phyloP scores from a whole-genome alignment of 1,140 invertebrate genomes.

The Hetaerina americana region DNA sequence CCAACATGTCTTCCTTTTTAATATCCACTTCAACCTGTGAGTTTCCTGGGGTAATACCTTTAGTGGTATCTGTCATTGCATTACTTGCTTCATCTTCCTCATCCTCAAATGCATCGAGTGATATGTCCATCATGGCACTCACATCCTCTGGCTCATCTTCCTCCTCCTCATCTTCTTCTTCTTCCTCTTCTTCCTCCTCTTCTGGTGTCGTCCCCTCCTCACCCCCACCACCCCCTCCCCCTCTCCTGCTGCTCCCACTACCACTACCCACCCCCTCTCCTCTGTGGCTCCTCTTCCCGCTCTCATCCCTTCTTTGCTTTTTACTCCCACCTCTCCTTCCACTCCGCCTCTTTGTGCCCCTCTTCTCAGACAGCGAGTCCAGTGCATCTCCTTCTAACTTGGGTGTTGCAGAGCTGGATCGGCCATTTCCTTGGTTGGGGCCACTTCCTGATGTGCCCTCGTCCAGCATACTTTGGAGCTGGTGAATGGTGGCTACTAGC shows the following conservation, averaged over 20 bases:
- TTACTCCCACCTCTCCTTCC: conserved; percentile 15
- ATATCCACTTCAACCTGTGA: too few species aligned
- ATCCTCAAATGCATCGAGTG: conserved; percentile 37
- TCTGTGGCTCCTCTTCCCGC: not conserved
- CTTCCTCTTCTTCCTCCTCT: not conserved
- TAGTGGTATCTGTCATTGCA: too few species aligned
- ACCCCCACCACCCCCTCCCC: not conserved
- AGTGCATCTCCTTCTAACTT: not conserved
- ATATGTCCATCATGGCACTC: conserved; percentile 43
- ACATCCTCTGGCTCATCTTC: conserved; percentile 9
- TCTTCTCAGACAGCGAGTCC: not conserved
- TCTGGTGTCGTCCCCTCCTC: not conserved
- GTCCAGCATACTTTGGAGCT: conserved; percentile 57
- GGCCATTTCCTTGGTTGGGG: not conserved
- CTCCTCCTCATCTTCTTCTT: not conserved
- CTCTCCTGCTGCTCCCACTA: conserved; percentile 14
- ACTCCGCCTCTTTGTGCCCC: not conserved
- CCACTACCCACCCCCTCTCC: not conserved
- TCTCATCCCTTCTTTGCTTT: not conserved
- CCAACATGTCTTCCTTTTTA: too few species aligned
- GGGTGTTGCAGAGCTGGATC: not conserved
- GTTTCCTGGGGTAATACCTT: too few species aligned
- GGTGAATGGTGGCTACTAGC: conserved; percentile 66
- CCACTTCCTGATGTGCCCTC: conserved; percentile 31
- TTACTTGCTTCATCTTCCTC: conserved; percentile 20